Evolutionary conservation across 2,888 invertebrate genomes (phyloP), one percentile per base, ranked within the genome.

Genomic region (Amphipyra berbera): DNA sequence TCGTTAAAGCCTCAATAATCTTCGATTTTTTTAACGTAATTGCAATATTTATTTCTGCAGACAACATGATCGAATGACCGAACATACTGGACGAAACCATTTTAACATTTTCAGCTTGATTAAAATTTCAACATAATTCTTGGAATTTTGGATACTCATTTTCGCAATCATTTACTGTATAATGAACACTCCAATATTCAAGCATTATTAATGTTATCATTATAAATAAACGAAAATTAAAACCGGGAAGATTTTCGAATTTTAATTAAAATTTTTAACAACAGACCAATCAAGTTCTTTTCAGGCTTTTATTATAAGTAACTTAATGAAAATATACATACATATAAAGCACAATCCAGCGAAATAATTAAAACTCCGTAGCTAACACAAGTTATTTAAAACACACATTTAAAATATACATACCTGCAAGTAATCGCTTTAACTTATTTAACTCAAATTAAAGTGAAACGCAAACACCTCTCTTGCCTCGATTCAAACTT

Each of bases 371-470:
- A 48, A 65, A 38, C 56, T 57, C 52, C 6, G 45, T 35, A 49
- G 61, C 58, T 49, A 53, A 68, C 57, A 68, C 69, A 64, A 74
- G 59, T 64, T 75, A 78, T 74, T 78, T 76, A 64, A n/a, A 79
- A 79, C 73, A 76, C 64, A 82, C 60, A 59, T 71, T 61, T 72
- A 62, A 64, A 68, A 75, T 79, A 81, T 79, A 73, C 73, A 78
- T 83, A 67, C 59, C 59, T 69, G 69, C 71, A 67, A 74, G 73
- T 84, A 82, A 90, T 88, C 82, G 82, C 80, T 87, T 87, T 82
- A 89, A 89, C 87, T 89, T 88, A 90, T 90, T 89, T 82, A 91
- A 90, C 87, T 90, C 86, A 84, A 89, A 91, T 91, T 88, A 90
- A 89, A 91, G 87, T 86, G 85, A 81, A 88, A 88, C 83, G 83